Evolutionary conservation across 2,888 invertebrate genomes (phyloP).

Genomic region (Hybos culiciformis): DNA sequence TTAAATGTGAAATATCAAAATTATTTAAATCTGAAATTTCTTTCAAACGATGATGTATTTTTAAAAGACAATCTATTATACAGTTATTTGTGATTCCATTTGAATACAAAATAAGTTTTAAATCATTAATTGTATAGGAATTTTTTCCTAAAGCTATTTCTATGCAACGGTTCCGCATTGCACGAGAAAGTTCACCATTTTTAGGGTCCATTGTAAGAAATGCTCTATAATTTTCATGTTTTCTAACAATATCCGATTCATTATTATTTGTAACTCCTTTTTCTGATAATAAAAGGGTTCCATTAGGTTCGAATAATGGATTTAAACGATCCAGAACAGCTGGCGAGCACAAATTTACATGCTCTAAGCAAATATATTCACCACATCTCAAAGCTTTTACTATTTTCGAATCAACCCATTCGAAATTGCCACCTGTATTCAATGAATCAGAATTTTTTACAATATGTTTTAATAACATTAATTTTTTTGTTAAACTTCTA

Average conservation of each 20-base stretch:
- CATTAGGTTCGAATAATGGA: conserved; percentile 85
- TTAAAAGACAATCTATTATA: conserved; percentile 37
- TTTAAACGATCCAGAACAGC: conserved; percentile 95
- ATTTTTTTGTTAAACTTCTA: conserved; percentile 1
- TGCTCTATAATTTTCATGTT: conserved; percentile 83
- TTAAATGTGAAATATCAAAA: conserved; percentile 30
- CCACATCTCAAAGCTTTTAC: conserved; percentile 74
- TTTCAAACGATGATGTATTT: conserved; percentile 34
- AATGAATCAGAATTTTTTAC: conserved; percentile 42
- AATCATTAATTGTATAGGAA: conserved; percentile 34
- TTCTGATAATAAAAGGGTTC: conserved; percentile 79
- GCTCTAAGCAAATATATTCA: conserved; percentile 74
- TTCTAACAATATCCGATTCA: conserved; percentile 55
- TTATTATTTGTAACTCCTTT: conserved; percentile 65
- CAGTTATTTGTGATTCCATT: conserved; percentile 35
- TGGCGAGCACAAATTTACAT: conserved; percentile 90
- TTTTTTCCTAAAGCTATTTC: conserved; percentile 52
- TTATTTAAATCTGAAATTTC: conserved; percentile 28
- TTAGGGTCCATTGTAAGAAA: conserved; percentile 92
- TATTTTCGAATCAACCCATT: conserved; percentile 82
- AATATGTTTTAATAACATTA: conserved; percentile 20
- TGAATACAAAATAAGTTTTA: conserved; percentile 39
- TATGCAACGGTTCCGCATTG: conserved; percentile 96
- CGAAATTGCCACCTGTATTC: conserved; percentile 79
- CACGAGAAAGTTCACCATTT: conserved; percentile 91